Conservation (phyloP, 2,888 invertebrate genomes). For the Cyclophora punctaria region DNA sequence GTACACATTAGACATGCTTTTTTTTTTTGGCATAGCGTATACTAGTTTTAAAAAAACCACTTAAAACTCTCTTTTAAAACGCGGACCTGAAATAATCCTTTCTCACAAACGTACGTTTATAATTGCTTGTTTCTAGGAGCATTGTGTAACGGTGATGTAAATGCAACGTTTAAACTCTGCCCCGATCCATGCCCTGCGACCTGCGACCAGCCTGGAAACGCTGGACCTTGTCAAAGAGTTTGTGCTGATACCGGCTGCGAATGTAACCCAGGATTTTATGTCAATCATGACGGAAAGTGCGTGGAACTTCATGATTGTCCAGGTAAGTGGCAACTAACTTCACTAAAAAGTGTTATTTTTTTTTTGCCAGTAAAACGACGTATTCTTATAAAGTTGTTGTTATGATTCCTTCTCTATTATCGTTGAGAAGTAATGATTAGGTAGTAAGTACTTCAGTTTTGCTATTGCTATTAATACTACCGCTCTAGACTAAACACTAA, state of each 20-base stretch:
- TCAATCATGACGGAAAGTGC: constrained; percentile 21
- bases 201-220: constrained; percentile 6
- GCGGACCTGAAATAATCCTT: too few relatives aligned
- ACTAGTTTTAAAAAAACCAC: too few relatives aligned
- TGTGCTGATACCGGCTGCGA: constrained; percentile 24
- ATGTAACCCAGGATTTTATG: constrained; percentile 29
- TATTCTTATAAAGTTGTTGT: too few relatives aligned
- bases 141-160: constrained; percentile 24
- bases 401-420: too few relatives aligned
- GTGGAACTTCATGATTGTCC: constrained; percentile 27
- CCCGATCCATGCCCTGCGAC: constrained; percentile 24
- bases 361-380: neutral
- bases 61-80: too few relatives aligned
- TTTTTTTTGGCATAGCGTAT: too few relatives aligned
- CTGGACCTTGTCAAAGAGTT: neutral
- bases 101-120: neutral
- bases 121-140: neutral
- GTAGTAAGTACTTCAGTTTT: too few relatives aligned
- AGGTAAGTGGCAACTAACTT: constrained; percentile 15
- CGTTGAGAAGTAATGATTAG: too few relatives aligned
- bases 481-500: too few relatives aligned
- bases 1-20: too few relatives aligned
- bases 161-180: constrained; percentile 26
- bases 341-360: neutral
- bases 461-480: too few relatives aligned